A percentile compares a stretch with the other conserved stretches of the same genome.
Evolutionary conservation across 1,140 invertebrate species (phyloP).

Genomic region (Ceratina calcarata): DNA sequence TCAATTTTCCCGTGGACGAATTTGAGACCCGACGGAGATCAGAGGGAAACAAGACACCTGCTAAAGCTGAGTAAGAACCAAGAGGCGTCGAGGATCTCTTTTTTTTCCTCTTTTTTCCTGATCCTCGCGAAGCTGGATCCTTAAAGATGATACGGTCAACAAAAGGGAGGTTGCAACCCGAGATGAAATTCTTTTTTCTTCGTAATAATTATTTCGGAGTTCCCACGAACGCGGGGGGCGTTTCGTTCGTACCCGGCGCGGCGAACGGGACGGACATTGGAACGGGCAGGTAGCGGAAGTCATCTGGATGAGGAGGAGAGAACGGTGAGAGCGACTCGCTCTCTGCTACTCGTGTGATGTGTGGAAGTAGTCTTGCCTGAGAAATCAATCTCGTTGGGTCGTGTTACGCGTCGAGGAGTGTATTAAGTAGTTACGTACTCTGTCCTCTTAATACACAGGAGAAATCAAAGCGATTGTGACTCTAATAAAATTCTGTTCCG

Average conservation of each 20-base stretch:
- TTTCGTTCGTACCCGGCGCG: slow-evolving; percentile 64
- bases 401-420: slow-evolving; percentile 68
- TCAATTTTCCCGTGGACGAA: slow-evolving; percentile 51
- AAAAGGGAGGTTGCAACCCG: slow-evolving; percentile 74
- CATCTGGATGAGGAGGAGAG: slow-evolving; percentile 56
- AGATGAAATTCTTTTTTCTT: slow-evolving; percentile 73
- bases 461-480: too few relatives aligned
- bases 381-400: slow-evolving; percentile 76
- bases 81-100: slow-evolving; percentile 54
- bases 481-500: too few relatives aligned
- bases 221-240: slow-evolving; percentile 80
- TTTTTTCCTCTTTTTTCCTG: slow-evolving; percentile 44
- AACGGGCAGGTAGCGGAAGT: slow-evolving; percentile 68
- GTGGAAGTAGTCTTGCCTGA: slow-evolving; percentile 60
- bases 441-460: neutral
- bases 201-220: slow-evolving; percentile 79
- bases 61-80: slow-evolving; percentile 48
- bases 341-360: slow-evolving; percentile 60
- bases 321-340: slow-evolving; percentile 70
- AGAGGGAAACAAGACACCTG: slow-evolving; percentile 68
- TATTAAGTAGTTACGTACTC: slow-evolving; percentile 52
- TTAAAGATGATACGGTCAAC: slow-evolving; percentile 78
- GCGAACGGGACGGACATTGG: slow-evolving; percentile 64
- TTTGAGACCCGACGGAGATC: slow-evolving; percentile 35
- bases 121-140: slow-evolving; percentile 67